Evolutionary conservation across 2,888 invertebrate species (phyloP).

Genomic region (Drosophila imparisetae): DNA sequence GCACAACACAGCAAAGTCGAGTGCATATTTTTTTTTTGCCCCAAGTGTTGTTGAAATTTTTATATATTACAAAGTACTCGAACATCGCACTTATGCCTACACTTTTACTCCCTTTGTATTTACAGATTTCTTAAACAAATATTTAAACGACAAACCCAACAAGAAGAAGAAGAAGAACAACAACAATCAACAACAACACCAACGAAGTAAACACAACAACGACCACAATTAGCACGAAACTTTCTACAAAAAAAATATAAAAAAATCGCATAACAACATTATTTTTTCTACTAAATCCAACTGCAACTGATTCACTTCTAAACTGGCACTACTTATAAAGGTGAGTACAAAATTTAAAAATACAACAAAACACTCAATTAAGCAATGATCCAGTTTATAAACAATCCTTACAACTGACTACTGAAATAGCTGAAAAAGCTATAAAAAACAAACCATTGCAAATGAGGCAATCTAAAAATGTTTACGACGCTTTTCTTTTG

Average conservation of each 20-base stretch:
- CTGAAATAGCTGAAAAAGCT: not conserved
- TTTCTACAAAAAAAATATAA: slow-evolving; percentile 33
- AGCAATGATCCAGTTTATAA: slow-evolving; percentile 19
- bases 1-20: slow-evolving; percentile 2
- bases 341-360: slow-evolving; percentile 46
- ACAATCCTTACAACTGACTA: slow-evolving; percentile 29
- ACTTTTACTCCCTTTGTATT: slow-evolving; percentile 57
- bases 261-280: slow-evolving; percentile 21
- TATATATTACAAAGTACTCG: slow-evolving; percentile 56
- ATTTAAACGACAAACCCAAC: slow-evolving; percentile 58
- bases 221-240: slow-evolving; percentile 62
- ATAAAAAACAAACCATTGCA: not conserved
- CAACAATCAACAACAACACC: slow-evolving; percentile 25
- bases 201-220: slow-evolving; percentile 59
- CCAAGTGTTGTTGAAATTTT: slow-evolving; percentile 33
- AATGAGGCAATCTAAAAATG: slow-evolving; percentile 16
- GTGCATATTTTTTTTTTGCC: slow-evolving; percentile 20
- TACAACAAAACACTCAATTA: not conserved
- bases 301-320: slow-evolving; percentile 7
- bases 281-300: slow-evolving; percentile 30
- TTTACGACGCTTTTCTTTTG: slow-evolving; percentile 27
- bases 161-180: slow-evolving; percentile 40
- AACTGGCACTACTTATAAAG: slow-evolving; percentile 50
- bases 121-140: slow-evolving; percentile 69
- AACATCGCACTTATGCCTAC: slow-evolving; percentile 25